Conservation (phyloP, 2,797 vertebrate species). For the Selene dorsalis region DNA sequence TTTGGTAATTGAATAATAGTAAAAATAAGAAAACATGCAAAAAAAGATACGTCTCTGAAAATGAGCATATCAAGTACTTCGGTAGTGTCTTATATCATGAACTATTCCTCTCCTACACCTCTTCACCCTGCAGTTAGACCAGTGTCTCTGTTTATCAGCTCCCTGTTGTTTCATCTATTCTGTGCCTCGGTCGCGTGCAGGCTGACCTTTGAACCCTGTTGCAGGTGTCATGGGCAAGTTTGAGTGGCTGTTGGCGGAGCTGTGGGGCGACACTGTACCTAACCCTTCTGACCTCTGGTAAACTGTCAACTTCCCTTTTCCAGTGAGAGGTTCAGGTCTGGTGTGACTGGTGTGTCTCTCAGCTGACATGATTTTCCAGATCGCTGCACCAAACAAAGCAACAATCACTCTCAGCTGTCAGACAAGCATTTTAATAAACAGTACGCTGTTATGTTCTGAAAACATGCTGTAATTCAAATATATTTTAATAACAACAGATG, state of each 20-base stretch:
- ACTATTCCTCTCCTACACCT: background rate
- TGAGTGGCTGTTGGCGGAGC: constrained; percentile 33
- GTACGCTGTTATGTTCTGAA: no score
- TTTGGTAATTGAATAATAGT: no score
- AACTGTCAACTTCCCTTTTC: constrained; percentile 66
- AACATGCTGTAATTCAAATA: no score
- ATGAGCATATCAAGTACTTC: no score
- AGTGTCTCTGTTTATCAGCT: background rate
- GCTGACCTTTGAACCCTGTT: constrained; percentile 45
- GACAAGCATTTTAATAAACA: background rate
- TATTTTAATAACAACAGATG: no score
- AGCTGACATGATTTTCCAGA: constrained; percentile 42
- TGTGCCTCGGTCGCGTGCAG: constrained; percentile 47
- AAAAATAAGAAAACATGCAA: no score
- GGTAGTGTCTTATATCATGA: no score
- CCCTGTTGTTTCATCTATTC: constrained; percentile 34
- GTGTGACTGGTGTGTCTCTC: constrained; percentile 4
- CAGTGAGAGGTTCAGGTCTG: constrained; percentile 21
- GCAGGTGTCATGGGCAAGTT: constrained; percentile 53
- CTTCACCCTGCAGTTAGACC: background rate
- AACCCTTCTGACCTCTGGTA: constrained; percentile 11
- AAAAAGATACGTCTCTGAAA: no score
- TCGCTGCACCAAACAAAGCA: no score
- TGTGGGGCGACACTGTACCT: constrained; percentile 26
- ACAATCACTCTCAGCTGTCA: background rate